phyloP scores from a whole-genome alignment of 2,888 invertebrate genomes.

The Drosophila ezoana region DNA sequence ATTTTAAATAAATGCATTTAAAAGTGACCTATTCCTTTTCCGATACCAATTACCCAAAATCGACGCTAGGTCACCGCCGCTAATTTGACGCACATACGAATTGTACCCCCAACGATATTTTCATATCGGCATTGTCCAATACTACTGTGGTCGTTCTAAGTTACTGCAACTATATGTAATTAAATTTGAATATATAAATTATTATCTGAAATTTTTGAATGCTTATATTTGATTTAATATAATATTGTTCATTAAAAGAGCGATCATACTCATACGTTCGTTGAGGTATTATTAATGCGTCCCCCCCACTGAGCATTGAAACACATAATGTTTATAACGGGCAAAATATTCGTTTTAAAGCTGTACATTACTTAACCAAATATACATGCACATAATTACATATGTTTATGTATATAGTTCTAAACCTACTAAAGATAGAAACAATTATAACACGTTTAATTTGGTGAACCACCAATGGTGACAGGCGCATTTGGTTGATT shows the following conservation, averaged over 20 bases:
- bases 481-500: conserved; percentile 41
- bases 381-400: conserved; percentile 12
- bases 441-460: conserved; percentile 42
- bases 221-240: no score
- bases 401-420: conserved; percentile 1
- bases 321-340: not conserved
- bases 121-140: not conserved
- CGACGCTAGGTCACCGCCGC: no score
- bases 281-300: not conserved
- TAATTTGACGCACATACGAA: no score
- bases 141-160: not conserved
- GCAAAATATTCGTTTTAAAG: not conserved
- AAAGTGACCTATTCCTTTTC: no score
- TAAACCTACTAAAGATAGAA: conserved; percentile 17
- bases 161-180: not conserved
- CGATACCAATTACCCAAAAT: no score
- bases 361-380: conserved; percentile 13
- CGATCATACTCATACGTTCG: not conserved
- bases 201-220: no score
- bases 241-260: no score
- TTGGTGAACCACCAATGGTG: conserved; percentile 48
- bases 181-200: no score
- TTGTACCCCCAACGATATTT: not conserved
- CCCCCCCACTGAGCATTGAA: not conserved
- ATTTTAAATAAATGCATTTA: no score